Percentiles rank a stretch among this genome's conserved stretches.
Conservation (phyloP, 2,888 invertebrate species). For the Conistra vaccinii region DNA sequence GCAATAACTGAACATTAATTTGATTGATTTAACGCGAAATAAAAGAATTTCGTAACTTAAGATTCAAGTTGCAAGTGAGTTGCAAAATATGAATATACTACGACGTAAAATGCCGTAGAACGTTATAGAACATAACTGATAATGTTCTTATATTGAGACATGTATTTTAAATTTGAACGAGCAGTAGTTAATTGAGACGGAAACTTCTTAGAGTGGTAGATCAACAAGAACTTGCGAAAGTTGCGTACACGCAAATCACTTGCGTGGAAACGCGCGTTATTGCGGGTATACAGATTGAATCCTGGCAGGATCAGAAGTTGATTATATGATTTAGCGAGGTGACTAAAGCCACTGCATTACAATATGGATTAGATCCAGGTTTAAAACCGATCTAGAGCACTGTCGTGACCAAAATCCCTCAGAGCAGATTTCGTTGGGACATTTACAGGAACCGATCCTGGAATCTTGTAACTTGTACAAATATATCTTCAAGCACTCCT, state of each 20-base stretch:
- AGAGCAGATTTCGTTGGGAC: background rate
- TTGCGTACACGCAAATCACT: slow-evolving; percentile 38
- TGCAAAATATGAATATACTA: slow-evolving; percentile 54
- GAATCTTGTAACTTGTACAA: background rate
- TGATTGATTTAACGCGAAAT: slow-evolving; percentile 43
- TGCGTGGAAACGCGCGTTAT: slow-evolving; percentile 21
- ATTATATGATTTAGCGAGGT: background rate
- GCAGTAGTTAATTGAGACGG: slow-evolving; percentile 49
- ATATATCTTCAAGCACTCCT: slow-evolving; percentile 13
- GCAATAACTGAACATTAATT: slow-evolving; percentile 23
- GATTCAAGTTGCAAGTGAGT: slow-evolving; percentile 36
- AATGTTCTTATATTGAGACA: slow-evolving; percentile 44
- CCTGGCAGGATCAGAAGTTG: slow-evolving; percentile 13
- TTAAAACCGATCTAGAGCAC: background rate
- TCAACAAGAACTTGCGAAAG: slow-evolving; percentile 55
- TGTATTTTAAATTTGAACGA: slow-evolving; percentile 49
- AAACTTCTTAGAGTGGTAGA: slow-evolving; percentile 53
- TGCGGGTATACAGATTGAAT: slow-evolving; percentile 22
- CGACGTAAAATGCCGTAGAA: slow-evolving; percentile 27
- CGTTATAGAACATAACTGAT: slow-evolving; percentile 32
- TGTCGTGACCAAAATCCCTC: slow-evolving; percentile 5
- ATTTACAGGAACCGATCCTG: slow-evolving; percentile 27
- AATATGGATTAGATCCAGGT: background rate
- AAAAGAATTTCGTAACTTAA: slow-evolving; percentile 34
- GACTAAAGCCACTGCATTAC: background rate